phyloP scores from a whole-genome alignment of 2,113 vertebrate species.

The Rhinoderma darwinii region DNA sequence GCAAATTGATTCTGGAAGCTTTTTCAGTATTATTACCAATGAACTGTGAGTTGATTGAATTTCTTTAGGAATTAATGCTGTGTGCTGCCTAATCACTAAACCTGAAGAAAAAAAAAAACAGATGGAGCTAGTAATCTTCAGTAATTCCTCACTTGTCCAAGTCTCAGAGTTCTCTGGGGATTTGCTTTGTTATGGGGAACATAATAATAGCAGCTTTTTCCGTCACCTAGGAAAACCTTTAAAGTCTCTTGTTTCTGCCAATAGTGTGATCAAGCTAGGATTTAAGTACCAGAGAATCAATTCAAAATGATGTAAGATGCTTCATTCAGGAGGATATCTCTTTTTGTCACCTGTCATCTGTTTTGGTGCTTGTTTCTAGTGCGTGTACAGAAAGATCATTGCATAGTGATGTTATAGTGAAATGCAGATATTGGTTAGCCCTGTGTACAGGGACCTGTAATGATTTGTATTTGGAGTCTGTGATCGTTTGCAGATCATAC shows the following conservation, averaged over 20 bases:
- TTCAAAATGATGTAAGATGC: not conserved
- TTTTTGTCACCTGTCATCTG: constrained; percentile 1
- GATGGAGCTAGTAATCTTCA: constrained; percentile 61
- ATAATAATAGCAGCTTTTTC: constrained; percentile 16
- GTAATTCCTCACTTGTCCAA: constrained; percentile 64
- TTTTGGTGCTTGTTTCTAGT: not conserved
- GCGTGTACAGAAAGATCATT: not conserved
- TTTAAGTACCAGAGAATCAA: not conserved
- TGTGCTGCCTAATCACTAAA: constrained; percentile 39
- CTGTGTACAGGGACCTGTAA: not conserved
- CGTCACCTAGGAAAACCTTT: not conserved
- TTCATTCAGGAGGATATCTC: not conserved
- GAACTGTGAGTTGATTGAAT: constrained; percentile 57
- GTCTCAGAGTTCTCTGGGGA: constrained; percentile 56
- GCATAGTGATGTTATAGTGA: no score
- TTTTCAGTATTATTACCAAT: constrained; percentile 28
- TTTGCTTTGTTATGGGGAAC: constrained; percentile 60
- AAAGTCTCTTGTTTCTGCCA: constrained; percentile 21
- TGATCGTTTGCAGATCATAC: not conserved
- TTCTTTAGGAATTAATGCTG: constrained; percentile 62
- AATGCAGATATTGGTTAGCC: not conserved
- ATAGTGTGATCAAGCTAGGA: not conserved
- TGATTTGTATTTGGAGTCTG: not conserved
- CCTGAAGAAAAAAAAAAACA: constrained; percentile 56
- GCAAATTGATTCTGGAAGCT: not conserved